Evolutionary conservation across 2,113 vertebrate genomes (phyloP), one percentile per base, ranked within the genome.

Genomic region (Egretta garzetta): DNA sequence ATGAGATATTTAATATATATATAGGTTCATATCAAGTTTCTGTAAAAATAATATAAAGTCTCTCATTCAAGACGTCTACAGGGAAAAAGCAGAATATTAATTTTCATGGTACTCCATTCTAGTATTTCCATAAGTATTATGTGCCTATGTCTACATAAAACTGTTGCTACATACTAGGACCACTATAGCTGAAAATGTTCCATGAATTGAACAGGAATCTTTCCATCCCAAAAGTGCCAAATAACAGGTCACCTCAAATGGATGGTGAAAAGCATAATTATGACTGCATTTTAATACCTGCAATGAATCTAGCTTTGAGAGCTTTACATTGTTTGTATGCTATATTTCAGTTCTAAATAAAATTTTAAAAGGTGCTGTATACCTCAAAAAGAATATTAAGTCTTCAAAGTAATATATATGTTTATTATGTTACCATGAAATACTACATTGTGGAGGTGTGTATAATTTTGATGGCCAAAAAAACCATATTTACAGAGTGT

Each of bases 1-100:
- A 97, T 94, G 68, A 93, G 93, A 97, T 97, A 95, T 94, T 98
- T 97, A 81, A 95, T 53, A 93, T 96, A 96, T 92, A 96, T 91
- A 95, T 67, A 97, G 33, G 62, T 81, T 96, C 84, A 92, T 98
- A 98, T 98, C 96, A 96, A 88, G 71, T 98, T 98, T 97, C 97
- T 97, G 81, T 80, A 97, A 97, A 98, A 98, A 97, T 96, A 97
- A 93, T 90, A 91, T 96, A 93, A 98, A 98, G 85, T 93, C 92
- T 72, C 80, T 96, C 39, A 96, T 97, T 97, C 93, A 92, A 96
- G 94, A 73, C 0, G 14, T 97, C 97, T 97, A 79, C 32, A 91
- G 97, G 97, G 96, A 92, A 97, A 98, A 98, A 95, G 64, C 86
- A 98, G 96, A 98, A 98, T 98, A 98, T 98, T 98, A 96, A 98